These are phyloP conservation scores for Hippoglossus hippoglossus DNA, from an alignment of 2,797 vertebrate species.

Conservation along the genomic window DNA sequence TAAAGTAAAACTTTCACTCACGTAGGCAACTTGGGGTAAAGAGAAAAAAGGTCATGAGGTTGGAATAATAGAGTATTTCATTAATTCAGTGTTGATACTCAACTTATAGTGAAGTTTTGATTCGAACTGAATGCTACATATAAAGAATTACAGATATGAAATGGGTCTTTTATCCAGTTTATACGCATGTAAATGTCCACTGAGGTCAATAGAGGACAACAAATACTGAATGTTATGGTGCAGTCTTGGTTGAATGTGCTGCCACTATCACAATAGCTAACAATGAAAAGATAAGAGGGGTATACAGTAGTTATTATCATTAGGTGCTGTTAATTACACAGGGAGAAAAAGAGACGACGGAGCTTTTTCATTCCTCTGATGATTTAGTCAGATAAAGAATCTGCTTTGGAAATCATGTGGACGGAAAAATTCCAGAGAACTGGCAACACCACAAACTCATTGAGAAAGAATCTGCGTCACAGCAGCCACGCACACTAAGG, in stretches of 20 bases:
- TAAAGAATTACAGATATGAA: too few relatives aligned
- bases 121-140: too few relatives aligned
- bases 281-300: neutral
- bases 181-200: neutral
- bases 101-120: neutral
- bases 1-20: constrained; percentile 4
- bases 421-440: neutral
- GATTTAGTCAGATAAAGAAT: neutral
- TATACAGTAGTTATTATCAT: neutral
- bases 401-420: neutral
- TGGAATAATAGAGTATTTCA: neutral
- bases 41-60: constrained; percentile 1
- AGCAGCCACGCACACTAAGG: neutral
- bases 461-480: neutral
- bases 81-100: constrained; percentile 24
- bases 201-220: neutral
- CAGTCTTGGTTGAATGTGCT: neutral
- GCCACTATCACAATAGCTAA: neutral
- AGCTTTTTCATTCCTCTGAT: neutral
- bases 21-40: constrained; percentile 1
- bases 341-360: neutral
- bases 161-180: neutral
- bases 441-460: neutral
- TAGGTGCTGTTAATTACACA: neutral
- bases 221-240: neutral